These are phyloP conservation scores for Siderastrea radians DNA, from an alignment of 92 coral and sea anemone genomes.

Conservation along the genomic window DNA sequence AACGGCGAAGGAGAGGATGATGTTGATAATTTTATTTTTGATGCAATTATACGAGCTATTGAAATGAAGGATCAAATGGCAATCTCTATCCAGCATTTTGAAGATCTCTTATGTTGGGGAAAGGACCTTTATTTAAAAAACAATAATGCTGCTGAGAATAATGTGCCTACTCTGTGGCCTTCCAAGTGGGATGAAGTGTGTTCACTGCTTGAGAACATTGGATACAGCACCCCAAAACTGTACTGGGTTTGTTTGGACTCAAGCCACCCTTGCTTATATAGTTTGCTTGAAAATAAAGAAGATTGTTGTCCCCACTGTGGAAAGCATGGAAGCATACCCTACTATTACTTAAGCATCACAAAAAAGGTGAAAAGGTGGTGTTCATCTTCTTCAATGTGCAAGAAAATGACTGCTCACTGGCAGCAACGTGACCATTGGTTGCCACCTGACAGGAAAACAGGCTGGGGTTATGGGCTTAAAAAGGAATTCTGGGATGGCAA, in stretches of 20 bases:
- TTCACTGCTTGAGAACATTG: slow-evolving; percentile 52
- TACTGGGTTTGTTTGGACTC: slow-evolving; percentile 70
- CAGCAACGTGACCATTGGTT: slow-evolving; percentile 61
- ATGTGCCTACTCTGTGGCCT: slow-evolving; percentile 60
- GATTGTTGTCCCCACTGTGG: slow-evolving; percentile 57
- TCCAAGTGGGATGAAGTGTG: slow-evolving; percentile 68
- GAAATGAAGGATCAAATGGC: slow-evolving; percentile 62
- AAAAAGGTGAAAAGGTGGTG: slow-evolving; percentile 60
- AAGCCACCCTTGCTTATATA: slow-evolving; percentile 71
- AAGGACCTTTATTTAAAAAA: slow-evolving; percentile 52
- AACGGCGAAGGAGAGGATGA: slow-evolving; percentile 17
- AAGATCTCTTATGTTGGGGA: slow-evolving; percentile 75
- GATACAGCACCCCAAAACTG: slow-evolving; percentile 57
- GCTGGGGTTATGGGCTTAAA: slow-evolving; percentile 48
- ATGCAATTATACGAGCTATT: slow-evolving; percentile 56
- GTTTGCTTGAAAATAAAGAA: slow-evolving; percentile 55
- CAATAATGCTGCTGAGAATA: slow-evolving; percentile 43
- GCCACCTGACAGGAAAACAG: slow-evolving; percentile 43
- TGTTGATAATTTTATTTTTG: slow-evolving; percentile 45
- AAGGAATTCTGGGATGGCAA: slow-evolving; percentile 78
- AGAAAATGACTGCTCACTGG: slow-evolving; percentile 65
- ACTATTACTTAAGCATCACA: slow-evolving; percentile 48
- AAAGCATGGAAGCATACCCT: slow-evolving; percentile 62
- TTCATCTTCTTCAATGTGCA: slow-evolving; percentile 55
- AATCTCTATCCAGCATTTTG: slow-evolving; percentile 64